These are phyloP conservation scores for Choloepus hoffmanni DNA, from an alignment of 2,113 vertebrate species.

Conservation along the genomic window DNA sequence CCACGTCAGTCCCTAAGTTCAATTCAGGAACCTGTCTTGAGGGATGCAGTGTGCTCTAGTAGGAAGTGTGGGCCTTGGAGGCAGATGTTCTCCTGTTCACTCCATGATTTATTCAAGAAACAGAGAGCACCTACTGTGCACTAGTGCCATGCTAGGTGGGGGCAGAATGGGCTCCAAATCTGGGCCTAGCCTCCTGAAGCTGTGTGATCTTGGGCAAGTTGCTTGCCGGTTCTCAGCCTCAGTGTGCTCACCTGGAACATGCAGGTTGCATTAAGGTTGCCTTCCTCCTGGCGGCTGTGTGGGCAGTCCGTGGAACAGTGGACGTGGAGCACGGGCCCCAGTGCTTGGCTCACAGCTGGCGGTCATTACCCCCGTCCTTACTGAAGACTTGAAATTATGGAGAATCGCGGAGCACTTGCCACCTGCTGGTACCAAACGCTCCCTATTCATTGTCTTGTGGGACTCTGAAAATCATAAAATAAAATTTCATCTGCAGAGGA, in stretches of 20 bases:
- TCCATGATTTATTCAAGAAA: not conserved
- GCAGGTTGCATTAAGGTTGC: not conserved
- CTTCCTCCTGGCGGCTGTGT: not conserved
- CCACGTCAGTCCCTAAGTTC: fast-evolving
- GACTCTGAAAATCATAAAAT: too few relatives aligned
- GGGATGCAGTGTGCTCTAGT: fast-evolving
- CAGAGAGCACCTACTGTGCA: not conserved
- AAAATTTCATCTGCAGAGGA: not conserved
- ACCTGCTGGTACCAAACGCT: not conserved
- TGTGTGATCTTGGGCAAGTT: not conserved
- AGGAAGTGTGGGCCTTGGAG: fast-evolving
- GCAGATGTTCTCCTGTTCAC: fast-evolving
- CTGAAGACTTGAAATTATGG: not conserved
- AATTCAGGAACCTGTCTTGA: not conserved
- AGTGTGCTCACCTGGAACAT: fast-evolving
- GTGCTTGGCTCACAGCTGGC: fast-evolving
- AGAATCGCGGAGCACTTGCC: fast-evolving
- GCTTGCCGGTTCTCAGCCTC: not conserved
- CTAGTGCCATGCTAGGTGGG: not conserved
- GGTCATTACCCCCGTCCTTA: too few relatives aligned
- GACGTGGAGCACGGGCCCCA: fast-evolving
- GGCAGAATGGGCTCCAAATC: fast-evolving
- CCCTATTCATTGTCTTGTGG: not conserved
- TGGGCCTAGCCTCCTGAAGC: not conserved
- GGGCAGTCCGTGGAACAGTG: not conserved